A percentile compares a stretch with the other conserved stretches of the same genome.
Evolutionary conservation across 2,888 invertebrate genomes (phyloP).

Genomic region (Andrena chrysosceles): DNA sequence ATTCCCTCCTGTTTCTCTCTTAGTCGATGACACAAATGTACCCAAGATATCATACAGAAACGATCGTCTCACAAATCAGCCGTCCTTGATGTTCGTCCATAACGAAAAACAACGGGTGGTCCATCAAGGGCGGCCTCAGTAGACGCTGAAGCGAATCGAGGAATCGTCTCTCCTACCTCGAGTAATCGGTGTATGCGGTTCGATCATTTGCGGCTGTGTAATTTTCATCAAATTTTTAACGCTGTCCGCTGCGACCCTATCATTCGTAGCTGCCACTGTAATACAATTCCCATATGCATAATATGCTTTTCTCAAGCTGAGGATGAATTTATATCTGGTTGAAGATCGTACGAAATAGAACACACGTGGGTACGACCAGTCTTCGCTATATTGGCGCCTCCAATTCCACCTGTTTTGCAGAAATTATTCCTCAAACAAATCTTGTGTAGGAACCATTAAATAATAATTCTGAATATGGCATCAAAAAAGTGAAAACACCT

Average conservation of each 20-base stretch:
- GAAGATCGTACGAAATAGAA: not conserved
- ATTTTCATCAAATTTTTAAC: slow-evolving; percentile 41
- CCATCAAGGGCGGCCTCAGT: slow-evolving; percentile 74
- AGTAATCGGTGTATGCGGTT: slow-evolving; percentile 46
- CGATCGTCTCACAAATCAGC: slow-evolving; percentile 69
- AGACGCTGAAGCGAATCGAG: slow-evolving; percentile 76
- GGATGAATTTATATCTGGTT: not conserved
- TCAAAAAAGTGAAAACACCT: too few species aligned
- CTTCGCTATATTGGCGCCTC: not conserved
- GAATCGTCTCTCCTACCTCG: slow-evolving; percentile 53
- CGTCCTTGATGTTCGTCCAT: slow-evolving; percentile 73
- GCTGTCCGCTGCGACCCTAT: slow-evolving; percentile 1
- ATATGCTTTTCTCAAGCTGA: not conserved
- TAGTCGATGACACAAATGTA: slow-evolving; percentile 2
- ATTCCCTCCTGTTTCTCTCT: not conserved
- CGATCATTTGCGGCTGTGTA: slow-evolving; percentile 53
- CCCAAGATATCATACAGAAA: slow-evolving; percentile 36
- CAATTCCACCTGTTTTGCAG: too few species aligned
- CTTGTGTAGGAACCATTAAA: too few species aligned
- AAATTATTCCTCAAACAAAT: too few species aligned
- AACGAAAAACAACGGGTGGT: slow-evolving; percentile 77
- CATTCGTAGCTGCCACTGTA: not conserved
- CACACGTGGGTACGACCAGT: not conserved
- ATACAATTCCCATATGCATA: not conserved
- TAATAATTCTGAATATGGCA: too few species aligned